These are phyloP conservation scores for Propithecus coquereli DNA, from an alignment of 2,113 vertebrate species.

Conservation along the genomic window DNA sequence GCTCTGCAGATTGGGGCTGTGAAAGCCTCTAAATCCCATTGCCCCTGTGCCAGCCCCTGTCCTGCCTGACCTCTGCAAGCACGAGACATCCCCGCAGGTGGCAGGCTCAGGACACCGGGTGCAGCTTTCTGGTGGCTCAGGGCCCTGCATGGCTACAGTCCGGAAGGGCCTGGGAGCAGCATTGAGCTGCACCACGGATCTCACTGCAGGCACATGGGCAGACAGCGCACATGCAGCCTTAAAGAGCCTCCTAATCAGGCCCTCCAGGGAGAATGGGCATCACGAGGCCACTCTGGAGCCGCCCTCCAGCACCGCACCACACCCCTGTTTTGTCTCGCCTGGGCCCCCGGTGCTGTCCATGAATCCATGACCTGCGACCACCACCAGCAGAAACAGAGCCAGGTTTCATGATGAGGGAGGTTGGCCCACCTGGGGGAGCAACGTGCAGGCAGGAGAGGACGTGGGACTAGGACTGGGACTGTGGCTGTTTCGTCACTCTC, in stretches of 20 bases:
- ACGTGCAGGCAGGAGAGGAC: accelerated
- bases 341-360: accelerated
- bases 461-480: not conserved
- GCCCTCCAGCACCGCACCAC: accelerated
- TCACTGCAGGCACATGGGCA: not conserved
- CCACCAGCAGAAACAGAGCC: not conserved
- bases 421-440: accelerated
- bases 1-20: not conserved
- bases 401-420: not conserved
- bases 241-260: not conserved
- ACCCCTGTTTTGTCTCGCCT: not conserved
- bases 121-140: not conserved
- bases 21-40: not conserved
- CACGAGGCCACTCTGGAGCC: not conserved
- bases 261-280: too few species aligned
- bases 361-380: not conserved
- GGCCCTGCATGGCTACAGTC: not conserved
- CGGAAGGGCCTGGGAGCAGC: not conserved
- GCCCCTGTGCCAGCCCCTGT: not conserved
- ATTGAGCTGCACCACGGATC: not conserved
- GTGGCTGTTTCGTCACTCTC: not conserved
- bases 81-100: accelerated
- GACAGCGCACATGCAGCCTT: accelerated
- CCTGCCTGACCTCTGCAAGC: not conserved
- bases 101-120: not conserved